These are phyloP conservation scores for Theocolax elegans DNA, from an alignment of 1,140 invertebrate genomes.

Conservation along the genomic window DNA sequence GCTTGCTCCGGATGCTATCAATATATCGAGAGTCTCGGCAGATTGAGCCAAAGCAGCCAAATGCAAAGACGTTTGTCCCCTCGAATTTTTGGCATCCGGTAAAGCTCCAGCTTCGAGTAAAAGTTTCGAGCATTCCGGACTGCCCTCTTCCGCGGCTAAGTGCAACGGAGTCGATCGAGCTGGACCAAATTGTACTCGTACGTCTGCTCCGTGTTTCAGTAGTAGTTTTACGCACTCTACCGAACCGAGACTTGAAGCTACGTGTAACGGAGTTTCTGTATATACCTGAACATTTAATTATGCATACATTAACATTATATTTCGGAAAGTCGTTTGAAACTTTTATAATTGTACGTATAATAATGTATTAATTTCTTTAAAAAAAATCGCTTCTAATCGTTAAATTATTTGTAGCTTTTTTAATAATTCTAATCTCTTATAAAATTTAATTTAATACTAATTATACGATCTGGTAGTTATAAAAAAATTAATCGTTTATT, in stretches of 20 bases:
- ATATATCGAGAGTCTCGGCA: conserved; percentile 75
- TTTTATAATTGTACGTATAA: no score
- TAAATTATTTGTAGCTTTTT: no score
- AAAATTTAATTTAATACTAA: no score
- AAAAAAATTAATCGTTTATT: no score
- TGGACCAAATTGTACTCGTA: conserved; percentile 76
- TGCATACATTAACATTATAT: no score
- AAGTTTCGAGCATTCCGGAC: conserved; percentile 76
- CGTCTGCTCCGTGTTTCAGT: conserved; percentile 79
- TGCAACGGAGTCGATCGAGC: conserved; percentile 81
- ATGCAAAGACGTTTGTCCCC: conserved; percentile 82
- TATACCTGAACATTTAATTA: conserved; percentile 73
- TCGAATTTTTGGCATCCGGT: conserved; percentile 74
- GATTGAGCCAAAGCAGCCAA: conserved; percentile 81
- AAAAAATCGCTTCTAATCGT: no score
- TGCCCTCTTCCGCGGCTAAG: conserved; percentile 84
- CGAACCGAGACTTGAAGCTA: conserved; percentile 80
- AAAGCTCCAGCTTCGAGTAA: conserved; percentile 79
- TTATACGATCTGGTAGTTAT: no score
- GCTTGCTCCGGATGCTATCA: conserved; percentile 73
- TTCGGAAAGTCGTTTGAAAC: no score
- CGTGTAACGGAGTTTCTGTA: conserved; percentile 85
- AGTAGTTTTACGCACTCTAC: conserved; percentile 76
- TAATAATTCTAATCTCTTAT: no score
- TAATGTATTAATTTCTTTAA: no score